Evolutionary conservation across 2,888 invertebrate genomes (phyloP).

Genomic region (Drosophila engyochracea): DNA sequence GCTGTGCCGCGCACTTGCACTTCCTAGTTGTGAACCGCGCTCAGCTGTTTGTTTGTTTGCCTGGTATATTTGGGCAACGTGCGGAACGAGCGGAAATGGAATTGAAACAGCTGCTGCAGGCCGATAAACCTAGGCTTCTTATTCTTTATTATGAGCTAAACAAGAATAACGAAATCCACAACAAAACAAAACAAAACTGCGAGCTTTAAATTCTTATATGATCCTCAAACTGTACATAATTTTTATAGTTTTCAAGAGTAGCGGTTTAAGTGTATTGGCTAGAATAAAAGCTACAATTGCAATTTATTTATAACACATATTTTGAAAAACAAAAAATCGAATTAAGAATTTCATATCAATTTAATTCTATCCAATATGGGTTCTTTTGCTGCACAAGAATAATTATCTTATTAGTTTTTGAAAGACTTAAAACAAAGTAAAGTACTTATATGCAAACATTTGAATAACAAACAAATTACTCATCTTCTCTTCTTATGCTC

Average conservation of each 20-base stretch:
- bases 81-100: slow-evolving; percentile 63
- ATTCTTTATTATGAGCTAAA: slow-evolving; percentile 1
- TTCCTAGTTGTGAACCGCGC: slow-evolving; percentile 46
- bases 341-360: neutral
- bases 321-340: neutral
- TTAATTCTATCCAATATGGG: neutral
- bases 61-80: slow-evolving; percentile 36
- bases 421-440: neutral
- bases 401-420: neutral
- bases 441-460: neutral
- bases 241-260: neutral
- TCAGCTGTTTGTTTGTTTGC: slow-evolving; percentile 62
- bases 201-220: neutral
- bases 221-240: neutral
- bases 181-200: slow-evolving; percentile 10
- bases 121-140: slow-evolving; percentile 1
- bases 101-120: slow-evolving; percentile 53
- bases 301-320: neutral
- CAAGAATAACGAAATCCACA: neutral
- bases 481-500: neutral
- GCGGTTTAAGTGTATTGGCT: neutral
- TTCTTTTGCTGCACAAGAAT: neutral
- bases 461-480: neutral
- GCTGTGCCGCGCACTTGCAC: slow-evolving; percentile 68
- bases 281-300: neutral